Percentiles rank a stretch among this genome's conserved stretches.
These are phyloP conservation scores for Thereva unica DNA, from an alignment of 2,888 invertebrate genomes.

Conservation along the genomic window DNA sequence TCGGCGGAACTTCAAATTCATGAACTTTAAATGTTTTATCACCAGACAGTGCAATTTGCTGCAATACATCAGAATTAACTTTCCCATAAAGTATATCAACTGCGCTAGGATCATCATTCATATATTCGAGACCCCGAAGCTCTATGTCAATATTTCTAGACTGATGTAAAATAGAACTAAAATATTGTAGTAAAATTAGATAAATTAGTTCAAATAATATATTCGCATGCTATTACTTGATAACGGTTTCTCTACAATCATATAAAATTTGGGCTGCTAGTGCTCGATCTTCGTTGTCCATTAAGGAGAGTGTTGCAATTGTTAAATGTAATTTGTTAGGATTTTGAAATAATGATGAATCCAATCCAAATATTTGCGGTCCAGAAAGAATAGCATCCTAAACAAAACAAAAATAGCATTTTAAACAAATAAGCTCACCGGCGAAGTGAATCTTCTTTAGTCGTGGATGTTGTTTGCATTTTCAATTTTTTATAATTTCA, in stretches of 20 bases:
- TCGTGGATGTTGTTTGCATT: too few species aligned
- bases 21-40: too few species aligned
- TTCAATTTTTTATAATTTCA: too few species aligned
- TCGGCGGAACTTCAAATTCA: too few species aligned
- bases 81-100: slow-evolving; percentile 80
- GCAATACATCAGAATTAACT: slow-evolving; percentile 64
- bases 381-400: slow-evolving; percentile 12
- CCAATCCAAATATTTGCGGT: slow-evolving; percentile 66
- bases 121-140: slow-evolving; percentile 79
- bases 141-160: slow-evolving; percentile 63
- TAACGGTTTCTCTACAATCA: slow-evolving; percentile 66
- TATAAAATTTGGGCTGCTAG: slow-evolving; percentile 67
- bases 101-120: slow-evolving; percentile 89
- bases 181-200: slow-evolving; percentile 22
- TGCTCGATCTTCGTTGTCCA: slow-evolving; percentile 75
- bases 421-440: slow-evolving; percentile 1
- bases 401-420: neutral
- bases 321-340: slow-evolving; percentile 82
- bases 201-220: neutral
- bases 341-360: slow-evolving; percentile 73
- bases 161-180: slow-evolving; percentile 57
- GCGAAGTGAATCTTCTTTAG: too few species aligned
- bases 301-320: slow-evolving; percentile 72
- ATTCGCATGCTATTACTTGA: slow-evolving; percentile 27
- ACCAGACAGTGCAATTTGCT: slow-evolving; percentile 68